phyloP scores from a whole-genome alignment of 2,797 vertebrate species.

The Sebastolobus altivelis region DNA sequence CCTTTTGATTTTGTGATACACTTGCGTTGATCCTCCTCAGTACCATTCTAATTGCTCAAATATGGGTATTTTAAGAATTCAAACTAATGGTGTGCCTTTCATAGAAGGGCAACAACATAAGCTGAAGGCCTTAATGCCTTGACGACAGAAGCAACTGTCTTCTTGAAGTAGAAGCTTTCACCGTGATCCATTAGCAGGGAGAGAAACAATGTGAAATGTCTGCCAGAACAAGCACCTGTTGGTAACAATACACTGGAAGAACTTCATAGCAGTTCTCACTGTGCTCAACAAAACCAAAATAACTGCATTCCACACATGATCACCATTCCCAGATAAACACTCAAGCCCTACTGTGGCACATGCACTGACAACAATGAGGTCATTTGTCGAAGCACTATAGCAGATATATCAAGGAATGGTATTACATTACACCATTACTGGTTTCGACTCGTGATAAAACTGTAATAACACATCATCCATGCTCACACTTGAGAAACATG shows the following conservation, averaged over 20 bases:
- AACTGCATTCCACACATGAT: constrained; percentile 71
- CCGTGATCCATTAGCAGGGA: neutral
- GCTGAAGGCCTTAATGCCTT: neutral
- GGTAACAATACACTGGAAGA: constrained; percentile 69
- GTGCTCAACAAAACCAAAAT: constrained; percentile 55
- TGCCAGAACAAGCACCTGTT: constrained; percentile 71
- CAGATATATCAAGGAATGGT: neutral
- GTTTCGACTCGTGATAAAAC: constrained; percentile 8
- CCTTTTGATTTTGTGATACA: neutral
- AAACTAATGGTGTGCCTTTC: neutral
- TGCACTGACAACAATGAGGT: constrained; percentile 1
- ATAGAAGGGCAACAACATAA: neutral
- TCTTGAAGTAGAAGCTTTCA: constrained; percentile 4
- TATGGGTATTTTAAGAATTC: neutral
- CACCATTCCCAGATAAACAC: constrained; percentile 37
- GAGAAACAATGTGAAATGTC: constrained; percentile 56
- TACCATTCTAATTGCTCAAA: neutral
- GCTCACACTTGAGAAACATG: neutral
- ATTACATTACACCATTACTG: neutral
- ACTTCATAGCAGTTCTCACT: constrained; percentile 14
- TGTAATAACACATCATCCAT: neutral
- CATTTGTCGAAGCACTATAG: constrained; percentile 13
- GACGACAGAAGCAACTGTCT: constrained; percentile 6
- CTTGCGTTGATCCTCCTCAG: neutral
- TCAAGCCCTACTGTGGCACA: neutral